Conservation (phyloP, 2,888 invertebrate genomes). For the Cistogaster globosa region DNA sequence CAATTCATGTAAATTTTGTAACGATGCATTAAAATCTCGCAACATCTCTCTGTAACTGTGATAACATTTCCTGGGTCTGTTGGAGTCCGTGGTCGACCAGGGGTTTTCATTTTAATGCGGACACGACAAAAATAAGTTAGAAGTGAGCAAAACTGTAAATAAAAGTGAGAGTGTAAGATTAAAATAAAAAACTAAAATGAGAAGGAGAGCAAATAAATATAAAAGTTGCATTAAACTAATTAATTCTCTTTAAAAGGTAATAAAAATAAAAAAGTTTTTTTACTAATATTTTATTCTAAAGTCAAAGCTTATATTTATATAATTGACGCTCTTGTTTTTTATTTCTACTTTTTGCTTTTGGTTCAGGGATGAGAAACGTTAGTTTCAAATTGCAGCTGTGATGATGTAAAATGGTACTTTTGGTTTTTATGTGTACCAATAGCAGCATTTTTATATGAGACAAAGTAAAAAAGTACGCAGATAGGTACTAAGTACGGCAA, state of each 20-base stretch:
- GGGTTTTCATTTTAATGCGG: background rate
- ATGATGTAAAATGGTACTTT: background rate
- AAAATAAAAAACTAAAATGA: background rate
- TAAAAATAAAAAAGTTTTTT: constrained; percentile 8
- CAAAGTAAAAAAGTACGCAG: no score
- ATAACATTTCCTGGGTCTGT: no score
- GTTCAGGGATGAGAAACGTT: background rate
- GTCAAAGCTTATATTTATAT: constrained; percentile 35
- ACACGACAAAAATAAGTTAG: background rate
- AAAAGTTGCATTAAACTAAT: constrained; percentile 40
- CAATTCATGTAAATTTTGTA: no score
- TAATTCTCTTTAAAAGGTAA: constrained; percentile 32
- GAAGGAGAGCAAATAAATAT: constrained; percentile 16
- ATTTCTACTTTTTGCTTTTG: constrained; percentile 10
- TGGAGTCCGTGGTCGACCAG: no score
- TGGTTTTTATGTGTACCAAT: no score
- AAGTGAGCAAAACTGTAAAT: constrained; percentile 40
- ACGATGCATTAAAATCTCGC: no score
- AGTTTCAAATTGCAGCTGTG: background rate
- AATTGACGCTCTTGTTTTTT: no score
- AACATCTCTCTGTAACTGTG: no score
- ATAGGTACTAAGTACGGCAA: no score
- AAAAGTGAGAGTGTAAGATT: constrained; percentile 37
- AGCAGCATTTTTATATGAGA: no score
- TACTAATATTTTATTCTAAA: constrained; percentile 5